Evolutionary conservation across 2,797 vertebrate species (phyloP).

Genomic region (Apodemus agrarius): DNA sequence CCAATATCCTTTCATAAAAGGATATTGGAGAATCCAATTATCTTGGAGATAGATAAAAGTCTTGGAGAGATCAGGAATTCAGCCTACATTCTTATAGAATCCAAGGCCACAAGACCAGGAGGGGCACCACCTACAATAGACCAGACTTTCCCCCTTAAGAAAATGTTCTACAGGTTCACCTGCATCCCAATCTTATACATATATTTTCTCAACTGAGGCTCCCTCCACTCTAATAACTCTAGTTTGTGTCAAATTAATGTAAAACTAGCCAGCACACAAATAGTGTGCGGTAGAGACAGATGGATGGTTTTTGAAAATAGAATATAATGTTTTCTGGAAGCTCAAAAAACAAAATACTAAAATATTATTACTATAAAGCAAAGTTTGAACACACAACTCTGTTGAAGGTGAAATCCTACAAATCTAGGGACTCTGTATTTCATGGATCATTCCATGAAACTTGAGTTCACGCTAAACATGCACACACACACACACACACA

Average conservation of each 20-base stretch:
- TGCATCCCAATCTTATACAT: not conserved
- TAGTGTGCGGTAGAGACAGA: not conserved
- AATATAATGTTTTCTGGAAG: not conserved
- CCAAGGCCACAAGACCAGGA: not conserved
- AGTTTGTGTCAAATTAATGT: not conserved
- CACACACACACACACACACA: not conserved
- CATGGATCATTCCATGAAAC: not conserved
- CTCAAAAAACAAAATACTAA: slow-evolving; percentile 8
- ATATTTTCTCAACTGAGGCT: not conserved
- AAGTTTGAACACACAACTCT: not conserved
- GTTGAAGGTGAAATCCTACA: not conserved
- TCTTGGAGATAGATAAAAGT: too few relatives aligned
- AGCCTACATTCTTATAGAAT: not conserved
- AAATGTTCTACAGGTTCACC: not conserved
- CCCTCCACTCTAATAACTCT: not conserved
- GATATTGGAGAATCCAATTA: too few relatives aligned
- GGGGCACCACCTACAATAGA: too few relatives aligned
- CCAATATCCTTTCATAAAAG: not conserved
- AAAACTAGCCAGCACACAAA: not conserved
- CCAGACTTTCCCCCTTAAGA: not conserved
- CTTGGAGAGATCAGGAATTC: not conserved
- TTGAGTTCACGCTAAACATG: not conserved
- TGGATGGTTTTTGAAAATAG: not conserved
- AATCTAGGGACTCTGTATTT: not conserved
- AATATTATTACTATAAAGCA: not conserved